A percentile compares a stretch with the other conserved stretches of the same genome.
Evolutionary conservation across 2,888 invertebrate genomes (phyloP).

Genomic region (Nomada fucata): DNA sequence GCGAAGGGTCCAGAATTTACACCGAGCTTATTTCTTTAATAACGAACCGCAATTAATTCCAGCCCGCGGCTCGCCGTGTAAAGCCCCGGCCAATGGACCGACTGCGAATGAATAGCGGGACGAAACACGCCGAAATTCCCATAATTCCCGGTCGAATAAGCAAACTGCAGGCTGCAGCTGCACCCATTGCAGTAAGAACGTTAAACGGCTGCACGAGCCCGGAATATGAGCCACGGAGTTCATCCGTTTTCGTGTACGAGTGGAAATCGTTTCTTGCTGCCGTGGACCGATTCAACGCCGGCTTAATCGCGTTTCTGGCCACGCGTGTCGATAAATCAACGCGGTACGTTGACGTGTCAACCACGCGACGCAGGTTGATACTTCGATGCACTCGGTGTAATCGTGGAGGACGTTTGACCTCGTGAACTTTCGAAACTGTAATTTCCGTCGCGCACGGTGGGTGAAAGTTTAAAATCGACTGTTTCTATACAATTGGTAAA

Average conservation of each 20-base stretch:
- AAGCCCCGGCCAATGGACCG: constrained; percentile 12
- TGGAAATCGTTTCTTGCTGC: constrained; percentile 13
- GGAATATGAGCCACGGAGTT: constrained; percentile 45
- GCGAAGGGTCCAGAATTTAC: neutral
- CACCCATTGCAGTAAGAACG: constrained; percentile 58
- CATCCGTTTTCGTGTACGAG: neutral
- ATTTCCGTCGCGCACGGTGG: no score
- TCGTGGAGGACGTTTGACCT: no score
- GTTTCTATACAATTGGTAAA: no score
- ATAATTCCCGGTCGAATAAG: constrained; percentile 68
- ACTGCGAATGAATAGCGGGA: constrained; percentile 19
- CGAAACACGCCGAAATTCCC: constrained; percentile 45
- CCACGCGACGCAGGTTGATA: no score
- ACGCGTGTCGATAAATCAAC: constrained; percentile 25
- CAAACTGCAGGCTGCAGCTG: constrained; percentile 54
- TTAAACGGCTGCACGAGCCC: constrained; percentile 52
- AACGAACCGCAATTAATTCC: constrained; percentile 27
- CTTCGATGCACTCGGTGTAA: no score
- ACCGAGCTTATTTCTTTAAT: constrained; percentile 19
- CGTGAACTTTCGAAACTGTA: no score
- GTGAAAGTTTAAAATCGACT: no score
- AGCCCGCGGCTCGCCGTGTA: neutral
- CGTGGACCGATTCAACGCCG: neutral
- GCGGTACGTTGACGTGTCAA: neutral
- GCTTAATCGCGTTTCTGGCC: constrained; percentile 21